Evolutionary conservation across 1,140 invertebrate genomes (phyloP), one percentile per base, ranked within the genome.

Genomic region (Formica selysi): DNA sequence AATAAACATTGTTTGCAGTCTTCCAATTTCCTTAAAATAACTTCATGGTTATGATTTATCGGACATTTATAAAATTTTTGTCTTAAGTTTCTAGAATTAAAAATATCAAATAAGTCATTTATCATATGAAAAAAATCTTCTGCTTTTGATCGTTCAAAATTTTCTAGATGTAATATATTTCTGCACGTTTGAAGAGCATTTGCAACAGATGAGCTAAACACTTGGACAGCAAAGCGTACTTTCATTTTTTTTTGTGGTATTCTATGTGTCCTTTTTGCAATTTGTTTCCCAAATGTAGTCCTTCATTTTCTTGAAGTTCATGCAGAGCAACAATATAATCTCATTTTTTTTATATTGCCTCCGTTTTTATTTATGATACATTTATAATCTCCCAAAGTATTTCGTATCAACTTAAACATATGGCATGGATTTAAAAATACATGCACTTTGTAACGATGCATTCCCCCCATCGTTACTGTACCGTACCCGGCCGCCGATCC

Each of bases 191-290:
- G 2, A 67, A 67, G 64, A 29, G 67, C 41, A 29, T 7, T 48
- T 2, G 67, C 67, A 48, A 70, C 67, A 29, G 41, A 70, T 26
- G 3, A 22, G 48, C 41, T 70, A 48, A 48, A 68, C 4, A 68
- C 11, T 48, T 68, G 65, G 3, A 38, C 41, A 4, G 65, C 65
- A 0, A 68, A 26, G 0, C 41, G 36, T 11, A 68, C 65, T 26
- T 68, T 68, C 65, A 68, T 68, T 68, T 68, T 48, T 48, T 70
- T 10, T 70, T 70, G 8, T 70, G 11, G 5, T 70, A 70, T 70
- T 1, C n/a, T 70, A 70, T 70, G 48, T 70, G 67, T 4, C 1
- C 8, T 13, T 4, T 22, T 19, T 41, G 67, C 29, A 70, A 10
- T 68, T 68, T 68, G 19, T 68, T 68, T 26, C 7, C 38, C 4